These are phyloP conservation scores for Notarius quadriscutis DNA, from an alignment of 2,113 vertebrate genomes.

Conservation along the genomic window DNA sequence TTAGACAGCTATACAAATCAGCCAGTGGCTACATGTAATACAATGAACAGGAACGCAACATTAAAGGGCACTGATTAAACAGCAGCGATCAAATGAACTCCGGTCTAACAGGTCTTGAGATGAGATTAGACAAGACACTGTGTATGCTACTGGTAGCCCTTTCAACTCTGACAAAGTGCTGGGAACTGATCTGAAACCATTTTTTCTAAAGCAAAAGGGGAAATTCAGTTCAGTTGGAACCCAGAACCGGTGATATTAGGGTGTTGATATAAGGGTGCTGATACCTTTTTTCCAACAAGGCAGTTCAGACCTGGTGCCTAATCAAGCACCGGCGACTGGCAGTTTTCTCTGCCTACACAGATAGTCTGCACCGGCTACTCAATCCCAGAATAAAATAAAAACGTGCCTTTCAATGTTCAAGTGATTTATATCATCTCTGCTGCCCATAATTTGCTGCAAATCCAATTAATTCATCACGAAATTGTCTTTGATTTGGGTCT, in stretches of 20 bases:
- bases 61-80: constrained; percentile 44
- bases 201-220: not conserved
- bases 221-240: not conserved
- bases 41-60: constrained; percentile 32
- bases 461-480: too few relatives aligned
- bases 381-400: too few relatives aligned
- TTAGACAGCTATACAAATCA: constrained; percentile 27
- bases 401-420: too few relatives aligned
- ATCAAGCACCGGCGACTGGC: too few relatives aligned
- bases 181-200: not conserved
- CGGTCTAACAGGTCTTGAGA: not conserved
- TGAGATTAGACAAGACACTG: not conserved
- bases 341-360: too few relatives aligned
- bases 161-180: not conserved
- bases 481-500: too few relatives aligned
- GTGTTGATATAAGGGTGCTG: not conserved
- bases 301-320: too few relatives aligned
- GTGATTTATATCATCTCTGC: too few relatives aligned
- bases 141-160: not conserved
- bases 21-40: constrained; percentile 25
- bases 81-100: not conserved
- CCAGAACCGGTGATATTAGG: not conserved
- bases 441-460: too few relatives aligned
- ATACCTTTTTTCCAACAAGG: too few relatives aligned
- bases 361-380: too few relatives aligned